Base-by-base conservation (phyloP, 2,888 invertebrate species). In the Cybosia mesomella region DNA sequence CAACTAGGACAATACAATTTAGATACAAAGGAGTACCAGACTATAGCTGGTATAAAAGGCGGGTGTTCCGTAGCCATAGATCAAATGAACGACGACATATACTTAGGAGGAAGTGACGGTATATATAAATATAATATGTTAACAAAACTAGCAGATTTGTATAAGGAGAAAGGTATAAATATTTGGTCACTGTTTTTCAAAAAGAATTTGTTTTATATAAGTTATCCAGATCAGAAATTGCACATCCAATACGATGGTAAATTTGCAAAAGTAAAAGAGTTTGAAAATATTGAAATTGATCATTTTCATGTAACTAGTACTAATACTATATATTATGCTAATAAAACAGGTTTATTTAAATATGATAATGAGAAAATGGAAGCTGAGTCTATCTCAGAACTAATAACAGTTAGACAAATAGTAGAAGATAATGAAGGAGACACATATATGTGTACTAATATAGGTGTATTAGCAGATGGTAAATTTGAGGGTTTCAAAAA, bases 1-100 rank as follows among this genome's bases (percentile, higher is more conserved):
- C 91, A 90, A 77, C 64, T 93, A 21, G 90, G 86, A 0, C 84
- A 66, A 32, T 81, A 85, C 0, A 87, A 89, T 70, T 74, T 92
- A 10, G 86, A 89, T 5, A 84, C 79, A 0, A 87, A 77, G 58
- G 88, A 90, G 10, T 85, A 83, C 49, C 82, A 86, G 67, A 83
- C 77, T 0, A 87, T 92, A 2, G 83, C 84, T 34, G 92, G 91
- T 0, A 88, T 92, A 0, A 79, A 68, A 82, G 91, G 91, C 0
- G 92, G 92, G 0, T 92, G 91, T 55, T 80, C 92, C 0, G 81
- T 88, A 2, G 87, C 91, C 0, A 87, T 92, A 70, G 91, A 92
- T 32, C 85, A 87, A 55, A 55, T 58, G 0, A 87, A 87, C 21
- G 91, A 91, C 36, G 87, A 87, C 0, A 84, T 92, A 39, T 92